Evolutionary conservation across 2,888 invertebrate genomes (phyloP).

Genomic region (Sarcophaga rosellei): DNA sequence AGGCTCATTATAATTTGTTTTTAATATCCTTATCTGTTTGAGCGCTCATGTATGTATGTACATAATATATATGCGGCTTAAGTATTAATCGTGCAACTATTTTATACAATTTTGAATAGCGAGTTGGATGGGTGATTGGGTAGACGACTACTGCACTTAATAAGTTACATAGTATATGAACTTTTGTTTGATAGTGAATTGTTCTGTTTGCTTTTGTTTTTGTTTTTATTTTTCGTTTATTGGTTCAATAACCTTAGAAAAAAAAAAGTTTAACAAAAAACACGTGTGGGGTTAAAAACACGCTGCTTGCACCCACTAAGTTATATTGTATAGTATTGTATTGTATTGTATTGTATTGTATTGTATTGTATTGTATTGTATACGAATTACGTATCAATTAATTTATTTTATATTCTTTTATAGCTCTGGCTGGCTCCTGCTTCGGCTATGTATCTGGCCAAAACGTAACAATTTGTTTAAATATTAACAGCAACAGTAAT

Average conservation of each 20-base stretch:
- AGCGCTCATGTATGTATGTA: no score
- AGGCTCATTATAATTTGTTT: no score
- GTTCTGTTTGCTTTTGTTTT: conserved; percentile 2
- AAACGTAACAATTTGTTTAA: conserved; percentile 3
- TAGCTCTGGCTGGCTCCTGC: conserved; percentile 50
- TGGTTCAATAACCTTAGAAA: conserved; percentile 51
- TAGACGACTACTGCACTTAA: neutral
- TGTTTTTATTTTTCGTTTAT: conserved; percentile 10
- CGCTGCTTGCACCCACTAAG: neutral
- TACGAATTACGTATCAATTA: neutral
- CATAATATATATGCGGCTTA: no score
- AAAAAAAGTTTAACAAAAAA: conserved; percentile 8
- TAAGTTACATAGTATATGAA: neutral
- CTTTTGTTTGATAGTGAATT: conserved; percentile 8
- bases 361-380: neutral
- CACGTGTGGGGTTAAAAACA: neutral
- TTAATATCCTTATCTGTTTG: no score
- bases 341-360: no score
- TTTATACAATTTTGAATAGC: no score
- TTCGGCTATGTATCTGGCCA: conserved; percentile 33
- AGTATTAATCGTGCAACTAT: no score
- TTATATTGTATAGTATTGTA: no score
- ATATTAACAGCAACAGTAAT: neutral
- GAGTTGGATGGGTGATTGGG: neutral
- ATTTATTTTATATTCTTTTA: conserved; percentile 43